Conservation (phyloP, 2,797 vertebrate genomes). For the Myripristis jacobus region DNA sequence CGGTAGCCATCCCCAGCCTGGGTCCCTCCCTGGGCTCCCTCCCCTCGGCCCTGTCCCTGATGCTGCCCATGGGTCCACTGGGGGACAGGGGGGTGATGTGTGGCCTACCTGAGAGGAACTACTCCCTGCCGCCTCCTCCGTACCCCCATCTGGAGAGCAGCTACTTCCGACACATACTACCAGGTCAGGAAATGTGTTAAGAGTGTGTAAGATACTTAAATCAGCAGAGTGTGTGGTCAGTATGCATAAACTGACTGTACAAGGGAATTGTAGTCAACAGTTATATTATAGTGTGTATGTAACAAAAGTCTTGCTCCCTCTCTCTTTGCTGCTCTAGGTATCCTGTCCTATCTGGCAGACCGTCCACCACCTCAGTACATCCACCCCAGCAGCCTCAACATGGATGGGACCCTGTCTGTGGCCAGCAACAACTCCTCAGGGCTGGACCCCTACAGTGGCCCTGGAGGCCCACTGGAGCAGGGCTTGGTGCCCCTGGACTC, state of each 20-base stretch:
- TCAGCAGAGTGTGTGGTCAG: neutral
- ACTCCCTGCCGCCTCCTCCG: constrained; percentile 94
- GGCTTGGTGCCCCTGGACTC: constrained; percentile 94
- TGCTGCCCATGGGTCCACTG: constrained; percentile 97
- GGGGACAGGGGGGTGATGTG: constrained; percentile 98
- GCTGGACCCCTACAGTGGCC: constrained; percentile 91
- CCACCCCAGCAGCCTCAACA: constrained; percentile 94
- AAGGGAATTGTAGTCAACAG: neutral
- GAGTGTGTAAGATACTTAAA: neutral
- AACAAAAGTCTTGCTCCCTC: neutral
- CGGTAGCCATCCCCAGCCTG: constrained; percentile 96
- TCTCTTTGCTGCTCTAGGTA: constrained; percentile 82
- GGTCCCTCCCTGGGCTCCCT: constrained; percentile 94
- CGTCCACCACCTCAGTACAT: constrained; percentile 98
- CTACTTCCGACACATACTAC: constrained; percentile 98
- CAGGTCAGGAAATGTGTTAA: constrained; percentile 81
- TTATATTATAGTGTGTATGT: too few relatives aligned
- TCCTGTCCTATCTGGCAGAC: constrained; percentile 97
- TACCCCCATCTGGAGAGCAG: constrained; percentile 98
- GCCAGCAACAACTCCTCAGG: constrained; percentile 88
- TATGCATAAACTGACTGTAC: too few relatives aligned
- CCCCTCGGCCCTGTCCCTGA: constrained; percentile 95
- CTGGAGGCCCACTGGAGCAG: constrained; percentile 90
- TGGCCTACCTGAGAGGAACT: constrained; percentile 96
- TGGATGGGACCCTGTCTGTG: constrained; percentile 91